Conservation (phyloP, 2,888 invertebrate species). For the Stenodera caucasica region DNA sequence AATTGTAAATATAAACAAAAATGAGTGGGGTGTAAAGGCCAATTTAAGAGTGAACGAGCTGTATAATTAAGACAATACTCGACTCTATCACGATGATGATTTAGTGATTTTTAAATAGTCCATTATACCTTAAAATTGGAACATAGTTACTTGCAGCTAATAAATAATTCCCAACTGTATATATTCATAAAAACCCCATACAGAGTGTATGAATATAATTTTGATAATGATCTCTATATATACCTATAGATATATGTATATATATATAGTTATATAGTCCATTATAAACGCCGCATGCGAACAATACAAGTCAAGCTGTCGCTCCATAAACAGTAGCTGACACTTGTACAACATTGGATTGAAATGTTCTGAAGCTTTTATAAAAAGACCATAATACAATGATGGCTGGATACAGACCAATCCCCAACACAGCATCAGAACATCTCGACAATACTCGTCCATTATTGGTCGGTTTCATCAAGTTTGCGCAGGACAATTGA, state of each 20-base stretch:
- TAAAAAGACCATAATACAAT: conserved; percentile 46
- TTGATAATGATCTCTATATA: conserved; percentile 38
- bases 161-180: neutral
- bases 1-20: no score
- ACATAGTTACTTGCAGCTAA: conserved; percentile 1
- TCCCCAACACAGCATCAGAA: conserved; percentile 50
- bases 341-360: conserved; percentile 53
- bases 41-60: no score
- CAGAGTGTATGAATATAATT: conserved; percentile 40
- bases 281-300: conserved; percentile 50
- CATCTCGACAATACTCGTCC: conserved; percentile 42
- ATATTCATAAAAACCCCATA: neutral
- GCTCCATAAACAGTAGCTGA: conserved; percentile 55
- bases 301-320: conserved; percentile 53
- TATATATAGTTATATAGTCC: conserved; percentile 36
- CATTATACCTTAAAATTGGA: neutral
- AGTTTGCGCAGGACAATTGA: conserved; percentile 48
- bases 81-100: no score
- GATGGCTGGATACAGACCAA: conserved; percentile 57
- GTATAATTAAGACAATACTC: no score
- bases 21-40: no score
- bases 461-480: conserved; percentile 43
- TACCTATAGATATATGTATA: no score
- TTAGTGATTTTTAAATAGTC: no score
- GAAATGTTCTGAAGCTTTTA: conserved; percentile 49